Conservation (phyloP, 2,113 vertebrate species). For the Ictidomys tridecemlineatus region DNA sequence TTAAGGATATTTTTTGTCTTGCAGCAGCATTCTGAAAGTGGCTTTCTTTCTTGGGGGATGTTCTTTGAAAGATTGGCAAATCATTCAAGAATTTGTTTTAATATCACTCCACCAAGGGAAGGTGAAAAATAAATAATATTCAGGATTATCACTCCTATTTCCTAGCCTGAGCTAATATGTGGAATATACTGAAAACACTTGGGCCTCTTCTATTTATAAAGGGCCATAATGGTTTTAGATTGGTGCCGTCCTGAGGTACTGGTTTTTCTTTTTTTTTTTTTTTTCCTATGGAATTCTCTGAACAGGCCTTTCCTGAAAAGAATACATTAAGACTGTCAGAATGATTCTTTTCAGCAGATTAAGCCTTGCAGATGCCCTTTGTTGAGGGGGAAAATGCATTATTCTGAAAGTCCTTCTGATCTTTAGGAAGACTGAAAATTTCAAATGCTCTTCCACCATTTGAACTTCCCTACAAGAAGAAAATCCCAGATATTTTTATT, state of each 20-base stretch:
- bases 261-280: constrained; percentile 33
- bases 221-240: constrained; percentile 75
- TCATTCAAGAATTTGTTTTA: constrained; percentile 81
- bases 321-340: constrained; percentile 85
- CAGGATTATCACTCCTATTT: not conserved
- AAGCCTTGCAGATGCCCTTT: constrained; percentile 80
- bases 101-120: constrained; percentile 13
- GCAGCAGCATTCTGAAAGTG: constrained; percentile 33
- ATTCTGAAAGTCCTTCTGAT: constrained; percentile 81
- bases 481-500: constrained; percentile 73
- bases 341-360: constrained; percentile 83
- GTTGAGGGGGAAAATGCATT: constrained; percentile 81
- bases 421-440: constrained; percentile 84
- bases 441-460: constrained; percentile 70
- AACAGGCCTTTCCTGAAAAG: constrained; percentile 82
- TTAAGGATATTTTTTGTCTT: constrained; percentile 59
- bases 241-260: constrained; percentile 77
- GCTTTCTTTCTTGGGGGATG: not conserved
- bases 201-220: constrained; percentile 77
- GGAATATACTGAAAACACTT: constrained; percentile 75
- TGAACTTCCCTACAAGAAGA: constrained; percentile 78
- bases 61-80: constrained; percentile 58
- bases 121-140: constrained; percentile 66
- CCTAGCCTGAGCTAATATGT: constrained; percentile 70
- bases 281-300: constrained; percentile 76